These are phyloP conservation scores for Parascotia fuliginaria DNA, from an alignment of 2,888 invertebrate genomes.

Conservation along the genomic window DNA sequence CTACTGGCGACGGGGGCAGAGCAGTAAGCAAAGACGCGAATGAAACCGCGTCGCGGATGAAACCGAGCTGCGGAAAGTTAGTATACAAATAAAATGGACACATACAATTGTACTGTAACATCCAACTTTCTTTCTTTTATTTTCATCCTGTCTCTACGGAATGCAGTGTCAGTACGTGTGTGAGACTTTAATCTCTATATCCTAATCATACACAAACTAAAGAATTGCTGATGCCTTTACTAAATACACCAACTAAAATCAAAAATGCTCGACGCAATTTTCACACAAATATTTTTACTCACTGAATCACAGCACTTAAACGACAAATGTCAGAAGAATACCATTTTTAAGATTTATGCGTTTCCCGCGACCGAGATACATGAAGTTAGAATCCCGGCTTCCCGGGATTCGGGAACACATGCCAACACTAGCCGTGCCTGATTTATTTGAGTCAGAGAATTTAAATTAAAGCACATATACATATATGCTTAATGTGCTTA, in stretches of 20 bases:
- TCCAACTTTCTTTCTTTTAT: no score
- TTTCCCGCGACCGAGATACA: slow-evolving; percentile 5
- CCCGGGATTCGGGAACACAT: slow-evolving; percentile 17
- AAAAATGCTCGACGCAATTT: not conserved
- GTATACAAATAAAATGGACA: no score
- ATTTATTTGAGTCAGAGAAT: slow-evolving; percentile 53
- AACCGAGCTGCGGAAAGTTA: no score
- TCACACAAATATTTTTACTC: not conserved
- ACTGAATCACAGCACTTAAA: not conserved
- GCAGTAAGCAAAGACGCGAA: no score
- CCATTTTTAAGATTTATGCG: slow-evolving; percentile 7
- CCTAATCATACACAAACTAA: no score
- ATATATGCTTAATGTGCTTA: not conserved
- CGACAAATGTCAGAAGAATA: slow-evolving; percentile 1
- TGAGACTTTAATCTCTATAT: no score
- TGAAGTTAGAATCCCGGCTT: slow-evolving; percentile 9
- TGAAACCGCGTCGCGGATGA: no score
- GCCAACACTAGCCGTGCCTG: slow-evolving; percentile 44
- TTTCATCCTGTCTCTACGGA: no score
- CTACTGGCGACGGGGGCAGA: no score
- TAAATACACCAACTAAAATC: not conserved
- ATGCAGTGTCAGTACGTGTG: no score
- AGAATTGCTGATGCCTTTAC: no score
- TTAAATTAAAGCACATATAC: slow-evolving; percentile 54
- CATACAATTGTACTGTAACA: no score